These are phyloP conservation scores for Protobothrops mucrosquamatus DNA, from an alignment of 2,113 vertebrate genomes.

Conservation along the genomic window DNA sequence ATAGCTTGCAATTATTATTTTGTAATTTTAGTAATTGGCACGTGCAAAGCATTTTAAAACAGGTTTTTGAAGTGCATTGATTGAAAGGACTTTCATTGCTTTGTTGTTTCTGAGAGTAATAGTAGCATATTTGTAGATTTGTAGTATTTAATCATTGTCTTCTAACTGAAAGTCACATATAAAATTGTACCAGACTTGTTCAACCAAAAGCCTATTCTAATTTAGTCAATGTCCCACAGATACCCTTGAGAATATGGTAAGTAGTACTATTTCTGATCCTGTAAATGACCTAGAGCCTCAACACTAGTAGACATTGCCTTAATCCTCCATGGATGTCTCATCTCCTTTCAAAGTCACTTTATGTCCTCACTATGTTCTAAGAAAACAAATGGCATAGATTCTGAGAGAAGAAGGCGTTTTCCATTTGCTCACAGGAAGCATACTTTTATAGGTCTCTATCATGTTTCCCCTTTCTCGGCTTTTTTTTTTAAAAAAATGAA, in stretches of 20 bases:
- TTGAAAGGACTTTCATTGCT: neutral
- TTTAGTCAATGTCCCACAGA: neutral
- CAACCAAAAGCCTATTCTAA: neutral
- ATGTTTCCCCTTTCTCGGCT: neutral
- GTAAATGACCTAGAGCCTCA: neutral
- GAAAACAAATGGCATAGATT: neutral
- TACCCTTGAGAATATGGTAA: neutral
- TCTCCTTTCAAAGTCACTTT: neutral
- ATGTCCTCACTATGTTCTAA: neutral
- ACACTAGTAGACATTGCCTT: neutral
- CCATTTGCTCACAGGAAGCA: neutral
- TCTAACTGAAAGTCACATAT: neutral
- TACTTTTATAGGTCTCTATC: neutral
- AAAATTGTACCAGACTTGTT: neutral
- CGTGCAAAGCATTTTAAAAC: neutral
- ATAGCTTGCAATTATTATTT: neutral
- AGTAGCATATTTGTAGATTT: neutral
- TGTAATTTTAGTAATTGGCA: neutral
- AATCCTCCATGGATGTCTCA: neutral
- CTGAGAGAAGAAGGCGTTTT: neutral
- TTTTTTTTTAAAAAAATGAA: neutral
- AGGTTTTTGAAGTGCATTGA: neutral
- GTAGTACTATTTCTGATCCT: neutral
- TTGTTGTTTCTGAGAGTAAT: neutral
- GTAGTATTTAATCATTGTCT: neutral